Base-by-base conservation (phyloP, 2,113 vertebrate species). In the Glareola pratincola region DNA sequence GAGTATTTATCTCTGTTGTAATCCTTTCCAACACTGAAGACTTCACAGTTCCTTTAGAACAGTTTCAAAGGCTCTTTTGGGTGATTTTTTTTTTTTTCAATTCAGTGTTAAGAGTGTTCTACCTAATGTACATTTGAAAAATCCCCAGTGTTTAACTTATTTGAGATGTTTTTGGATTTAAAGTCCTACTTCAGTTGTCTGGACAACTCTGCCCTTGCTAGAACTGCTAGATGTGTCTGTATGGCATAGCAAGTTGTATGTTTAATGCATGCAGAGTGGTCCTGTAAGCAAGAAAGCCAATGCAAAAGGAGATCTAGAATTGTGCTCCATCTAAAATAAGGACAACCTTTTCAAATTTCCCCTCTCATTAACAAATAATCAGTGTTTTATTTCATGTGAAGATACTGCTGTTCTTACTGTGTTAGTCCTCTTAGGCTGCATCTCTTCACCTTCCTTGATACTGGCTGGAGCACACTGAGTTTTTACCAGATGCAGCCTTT, bases 31-130 rank as follows among this genome's bases (percentile, higher is more conserved):
- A 12, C 63, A 45, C 18, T 64, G 73, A 88, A 94, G 36, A 71
- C 17, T 84, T 79, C 48, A 48, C 39, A 68, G 54, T 77, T 51
- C 18, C 21, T 84, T 94, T 81, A 68, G 88, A 86, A 57, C 51
- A 50, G 2, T 67, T 80, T 92, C 54, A 75, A 87, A 88, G 57
- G 47, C 37, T 85, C 27, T 82, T 89, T 48, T 78, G 51, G 59
- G 77, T 80, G 56, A 51, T 59, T 57, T 34, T 73, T 89, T 90
- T 32, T 60, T 63, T 74, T 91, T 91, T 90, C n/a, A 39, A 62
- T 77, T 73, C 50, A 59, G 20, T 57, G 11, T 39, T 77, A 39
- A 41, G n/a, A 19, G 14, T 47, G 13, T 54, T 68, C 17, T 29
- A 10, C 59, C 13, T 7, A 56, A 45, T 2, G 2, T 47, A 14